Evolutionary conservation across 2,797 vertebrate species (phyloP).

Genomic region (Channa striata): DNA sequence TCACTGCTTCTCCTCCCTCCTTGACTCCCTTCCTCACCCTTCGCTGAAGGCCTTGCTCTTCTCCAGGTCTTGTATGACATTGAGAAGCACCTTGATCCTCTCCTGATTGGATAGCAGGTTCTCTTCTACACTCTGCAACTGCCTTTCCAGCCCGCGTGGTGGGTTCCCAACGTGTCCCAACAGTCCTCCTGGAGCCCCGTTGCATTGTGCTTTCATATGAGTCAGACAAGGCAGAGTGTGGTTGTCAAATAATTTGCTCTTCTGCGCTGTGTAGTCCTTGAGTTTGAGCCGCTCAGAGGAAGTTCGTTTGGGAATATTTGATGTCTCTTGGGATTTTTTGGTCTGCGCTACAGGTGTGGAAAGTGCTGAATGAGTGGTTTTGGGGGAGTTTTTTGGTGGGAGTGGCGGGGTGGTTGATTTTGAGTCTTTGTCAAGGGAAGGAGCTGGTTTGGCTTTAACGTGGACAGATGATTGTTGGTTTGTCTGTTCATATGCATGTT

Average conservation of each 20-base stretch:
- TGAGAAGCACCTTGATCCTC: constrained; percentile 98
- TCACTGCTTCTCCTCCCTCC: background rate
- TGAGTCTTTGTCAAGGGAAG: constrained; percentile 40
- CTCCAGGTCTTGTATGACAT: constrained; percentile 99
- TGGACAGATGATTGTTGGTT: constrained; percentile 31
- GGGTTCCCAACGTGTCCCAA: constrained; percentile 83
- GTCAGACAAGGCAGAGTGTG: constrained; percentile 74
- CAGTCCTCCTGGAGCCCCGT: constrained; percentile 80
- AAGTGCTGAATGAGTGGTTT: constrained; percentile 39
- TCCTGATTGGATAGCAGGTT: constrained; percentile 95
- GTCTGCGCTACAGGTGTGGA: constrained; percentile 50
- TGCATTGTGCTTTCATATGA: constrained; percentile 82
- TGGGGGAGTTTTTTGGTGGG: constrained; percentile 59
- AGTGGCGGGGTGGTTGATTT: constrained; percentile 49
- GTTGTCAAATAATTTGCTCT: constrained; percentile 63
- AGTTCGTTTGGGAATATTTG: constrained; percentile 22
- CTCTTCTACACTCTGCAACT: constrained; percentile 94
- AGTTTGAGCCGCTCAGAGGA: constrained; percentile 51
- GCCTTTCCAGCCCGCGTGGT: constrained; percentile 82
- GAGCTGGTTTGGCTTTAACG: constrained; percentile 30
- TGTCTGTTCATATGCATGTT: constrained; percentile 39
- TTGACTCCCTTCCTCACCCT: constrained; percentile 85
- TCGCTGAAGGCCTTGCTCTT: constrained; percentile 95
- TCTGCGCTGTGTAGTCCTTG: constrained; percentile 66
- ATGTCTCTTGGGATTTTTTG: constrained; percentile 50